Conservation (phyloP, 2,797 vertebrate genomes). For the Anguilla marmorata region DNA sequence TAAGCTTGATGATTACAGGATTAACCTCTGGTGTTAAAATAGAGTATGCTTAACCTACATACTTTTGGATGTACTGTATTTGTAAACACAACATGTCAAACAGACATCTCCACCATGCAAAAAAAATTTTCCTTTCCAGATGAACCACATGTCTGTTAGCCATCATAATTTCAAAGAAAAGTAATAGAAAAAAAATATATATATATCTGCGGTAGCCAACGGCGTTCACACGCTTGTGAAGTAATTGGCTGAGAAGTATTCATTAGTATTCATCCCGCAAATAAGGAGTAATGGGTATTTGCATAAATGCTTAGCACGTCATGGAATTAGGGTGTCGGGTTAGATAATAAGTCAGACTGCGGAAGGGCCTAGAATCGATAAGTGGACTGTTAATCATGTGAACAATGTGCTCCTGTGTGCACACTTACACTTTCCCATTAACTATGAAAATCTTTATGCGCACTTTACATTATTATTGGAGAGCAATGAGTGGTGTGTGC, state of each 20-base stretch:
- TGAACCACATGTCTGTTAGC: constrained; percentile 1
- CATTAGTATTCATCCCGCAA: not conserved
- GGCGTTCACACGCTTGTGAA: not conserved
- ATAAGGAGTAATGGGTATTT: not conserved
- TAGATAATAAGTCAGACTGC: not conserved
- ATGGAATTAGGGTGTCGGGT: not conserved
- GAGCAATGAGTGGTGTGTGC: not conserved
- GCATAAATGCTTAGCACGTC: not conserved
- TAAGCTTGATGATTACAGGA: not conserved
- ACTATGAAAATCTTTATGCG: not conserved
- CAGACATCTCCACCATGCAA: not conserved
- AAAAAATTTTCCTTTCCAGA: not conserved
- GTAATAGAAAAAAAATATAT: too few species aligned
- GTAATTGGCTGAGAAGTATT: not conserved
- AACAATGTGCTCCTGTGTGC: not conserved
- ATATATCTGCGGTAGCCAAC: not conserved
- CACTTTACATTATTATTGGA: not conserved
- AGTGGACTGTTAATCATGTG: constrained; percentile 5
- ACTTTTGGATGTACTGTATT: not conserved
- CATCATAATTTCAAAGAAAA: not conserved
- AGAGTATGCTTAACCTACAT: not conserved
- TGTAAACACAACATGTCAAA: not conserved
- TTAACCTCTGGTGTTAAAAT: constrained; percentile 3
- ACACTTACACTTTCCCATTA: not conserved
- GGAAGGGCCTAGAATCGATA: not conserved